These are phyloP conservation scores for Celastrina argiolus DNA, from an alignment of 2,888 invertebrate species.

Conservation along the genomic window DNA sequence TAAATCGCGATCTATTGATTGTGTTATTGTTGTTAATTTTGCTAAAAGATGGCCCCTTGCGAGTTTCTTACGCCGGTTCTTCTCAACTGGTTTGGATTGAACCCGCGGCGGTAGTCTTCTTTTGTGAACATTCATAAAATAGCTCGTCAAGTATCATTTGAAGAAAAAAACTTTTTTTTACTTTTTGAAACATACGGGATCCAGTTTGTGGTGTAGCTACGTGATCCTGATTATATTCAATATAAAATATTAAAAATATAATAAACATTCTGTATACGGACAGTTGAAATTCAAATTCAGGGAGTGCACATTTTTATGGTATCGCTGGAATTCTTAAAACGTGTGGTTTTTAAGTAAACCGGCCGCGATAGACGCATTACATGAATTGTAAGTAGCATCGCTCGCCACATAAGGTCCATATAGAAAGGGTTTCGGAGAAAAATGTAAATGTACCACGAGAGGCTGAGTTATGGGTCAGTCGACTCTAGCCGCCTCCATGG, in stretches of 20 bases:
- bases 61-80: too few relatives aligned
- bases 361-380: conserved; percentile 37
- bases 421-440: conserved; percentile 60
- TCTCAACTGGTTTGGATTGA: too few relatives aligned
- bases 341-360: conserved; percentile 39
- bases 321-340: conserved; percentile 35
- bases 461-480: conserved; percentile 60
- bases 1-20: too few relatives aligned
- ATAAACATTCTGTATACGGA: conserved; percentile 4
- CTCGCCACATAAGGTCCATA: conserved; percentile 49
- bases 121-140: too few relatives aligned
- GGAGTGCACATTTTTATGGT: conserved; percentile 26
- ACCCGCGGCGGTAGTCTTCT: too few relatives aligned
- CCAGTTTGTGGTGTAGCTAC: neutral
- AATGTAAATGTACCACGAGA: conserved; percentile 58
- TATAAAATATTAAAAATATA: conserved; percentile 3
- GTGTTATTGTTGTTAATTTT: too few relatives aligned
- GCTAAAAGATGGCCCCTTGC: too few relatives aligned
- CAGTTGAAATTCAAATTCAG: conserved; percentile 15
- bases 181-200: too few relatives aligned
- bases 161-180: too few relatives aligned
- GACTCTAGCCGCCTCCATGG: conserved; percentile 52
- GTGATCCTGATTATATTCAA: neutral
- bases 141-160: too few relatives aligned
- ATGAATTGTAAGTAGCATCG: conserved; percentile 45